Evolutionary conservation across 2,888 invertebrate species (phyloP).

Genomic region (Plemyria rubiginata): DNA sequence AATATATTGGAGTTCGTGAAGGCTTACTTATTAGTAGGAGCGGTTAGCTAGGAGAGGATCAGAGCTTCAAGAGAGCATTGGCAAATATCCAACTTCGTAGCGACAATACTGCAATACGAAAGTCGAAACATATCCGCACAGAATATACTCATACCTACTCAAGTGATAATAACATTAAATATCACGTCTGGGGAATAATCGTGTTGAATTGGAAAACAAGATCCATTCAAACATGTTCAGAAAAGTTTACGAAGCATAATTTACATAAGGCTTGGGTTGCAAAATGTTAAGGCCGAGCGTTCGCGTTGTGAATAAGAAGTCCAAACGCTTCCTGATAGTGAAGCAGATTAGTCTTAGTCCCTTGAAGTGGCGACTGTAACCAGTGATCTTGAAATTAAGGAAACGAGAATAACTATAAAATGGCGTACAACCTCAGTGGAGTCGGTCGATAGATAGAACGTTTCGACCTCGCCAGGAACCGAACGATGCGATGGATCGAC

Average conservation of each 20-base stretch:
- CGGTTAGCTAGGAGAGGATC: constrained; percentile 41
- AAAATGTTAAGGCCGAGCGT: constrained; percentile 51
- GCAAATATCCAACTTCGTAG: constrained; percentile 55
- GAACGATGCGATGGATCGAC: constrained; percentile 73
- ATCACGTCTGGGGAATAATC: constrained; percentile 14
- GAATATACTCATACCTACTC: constrained; percentile 39
- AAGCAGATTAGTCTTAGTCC: constrained; percentile 53
- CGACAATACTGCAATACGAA: constrained; percentile 51
- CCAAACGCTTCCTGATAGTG: constrained; percentile 52
- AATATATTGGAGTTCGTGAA: constrained; percentile 15
- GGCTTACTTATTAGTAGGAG: constrained; percentile 24
- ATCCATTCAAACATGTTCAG: constrained; percentile 28
- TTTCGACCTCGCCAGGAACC: constrained; percentile 70
- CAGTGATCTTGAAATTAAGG: constrained; percentile 56
- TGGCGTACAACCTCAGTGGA: constrained; percentile 61
- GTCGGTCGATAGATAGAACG: constrained; percentile 60
- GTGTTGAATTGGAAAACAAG: constrained; percentile 23
- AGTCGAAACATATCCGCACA: constrained; percentile 38
- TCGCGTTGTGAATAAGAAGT: constrained; percentile 45
- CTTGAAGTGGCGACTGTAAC: constrained; percentile 48
- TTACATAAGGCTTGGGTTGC: constrained; percentile 46
- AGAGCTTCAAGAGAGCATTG: constrained; percentile 53
- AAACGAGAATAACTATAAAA: constrained; percentile 61
- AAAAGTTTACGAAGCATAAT: constrained; percentile 42
- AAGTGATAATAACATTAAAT: constrained; percentile 21